These are phyloP conservation scores for Paramormyrops hopkinsi DNA, from an alignment of 2,797 vertebrate genomes.

Conservation along the genomic window DNA sequence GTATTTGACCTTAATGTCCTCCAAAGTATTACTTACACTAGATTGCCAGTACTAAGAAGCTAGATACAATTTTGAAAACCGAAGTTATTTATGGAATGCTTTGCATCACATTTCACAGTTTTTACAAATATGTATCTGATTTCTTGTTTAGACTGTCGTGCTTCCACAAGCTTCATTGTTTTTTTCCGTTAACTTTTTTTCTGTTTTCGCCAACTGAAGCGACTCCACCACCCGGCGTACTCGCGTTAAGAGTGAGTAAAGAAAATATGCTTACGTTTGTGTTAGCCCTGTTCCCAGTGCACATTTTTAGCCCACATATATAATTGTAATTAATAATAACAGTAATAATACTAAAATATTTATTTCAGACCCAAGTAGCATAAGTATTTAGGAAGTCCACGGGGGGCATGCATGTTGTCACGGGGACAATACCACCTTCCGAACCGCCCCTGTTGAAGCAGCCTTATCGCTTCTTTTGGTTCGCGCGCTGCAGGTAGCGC, in stretches of 20 bases:
- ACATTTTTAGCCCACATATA: not conserved
- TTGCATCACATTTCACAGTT: not conserved
- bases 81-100: not conserved
- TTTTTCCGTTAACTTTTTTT: not conserved
- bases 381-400: not conserved
- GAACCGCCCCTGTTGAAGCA: not conserved
- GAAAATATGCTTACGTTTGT: not conserved
- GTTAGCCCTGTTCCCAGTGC: not conserved
- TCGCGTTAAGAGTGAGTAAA: not conserved
- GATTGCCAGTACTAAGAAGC: not conserved
- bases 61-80: not conserved
- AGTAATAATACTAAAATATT: not conserved
- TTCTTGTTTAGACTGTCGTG: not conserved
- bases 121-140: not conserved
- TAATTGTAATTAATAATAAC: not conserved
- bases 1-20: not conserved
- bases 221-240: not conserved
- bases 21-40: not conserved
- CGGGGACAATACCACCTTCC: not conserved
- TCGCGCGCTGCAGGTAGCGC: not conserved
- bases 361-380: not conserved
- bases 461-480: not conserved
- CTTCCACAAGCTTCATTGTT: not conserved
- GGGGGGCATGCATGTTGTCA: not conserved
- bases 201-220: not conserved